Evolutionary conservation across 2,113 vertebrate genomes (phyloP).

Genomic region (Gavia stellata): DNA sequence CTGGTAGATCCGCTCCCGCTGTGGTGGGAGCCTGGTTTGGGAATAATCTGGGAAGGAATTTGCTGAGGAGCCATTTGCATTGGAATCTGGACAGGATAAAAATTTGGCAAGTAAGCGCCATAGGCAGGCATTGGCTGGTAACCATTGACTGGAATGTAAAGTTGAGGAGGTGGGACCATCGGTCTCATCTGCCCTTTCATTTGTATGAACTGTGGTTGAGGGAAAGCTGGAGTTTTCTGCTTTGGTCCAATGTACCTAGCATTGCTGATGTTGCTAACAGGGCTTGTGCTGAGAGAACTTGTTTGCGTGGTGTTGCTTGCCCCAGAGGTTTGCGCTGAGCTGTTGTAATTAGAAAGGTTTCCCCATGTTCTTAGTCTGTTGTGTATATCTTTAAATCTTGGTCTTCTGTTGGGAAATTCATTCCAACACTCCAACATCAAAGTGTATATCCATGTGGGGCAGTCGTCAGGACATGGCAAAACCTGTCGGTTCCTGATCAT

Average conservation of each 20-base stretch:
- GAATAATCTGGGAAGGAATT: constrained; percentile 81
- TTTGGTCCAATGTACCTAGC: constrained; percentile 88
- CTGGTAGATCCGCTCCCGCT: constrained; percentile 96
- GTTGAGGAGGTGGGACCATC: constrained; percentile 86
- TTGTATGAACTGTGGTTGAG: constrained; percentile 88
- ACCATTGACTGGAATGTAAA: constrained; percentile 95
- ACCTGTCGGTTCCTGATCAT: constrained; percentile 90
- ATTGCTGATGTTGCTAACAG: constrained; percentile 90
- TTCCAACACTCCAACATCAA: constrained; percentile 97
- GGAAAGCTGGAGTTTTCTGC: constrained; percentile 84
- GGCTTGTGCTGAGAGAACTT: constrained; percentile 95
- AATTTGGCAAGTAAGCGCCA: constrained; percentile 92
- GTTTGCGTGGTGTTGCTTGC: constrained; percentile 95
- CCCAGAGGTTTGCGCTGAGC: constrained; percentile 90
- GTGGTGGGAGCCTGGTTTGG: constrained; percentile 91
- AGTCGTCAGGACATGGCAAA: constrained; percentile 91
- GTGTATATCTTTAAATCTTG: constrained; percentile 95
- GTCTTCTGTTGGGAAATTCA: constrained; percentile 87
- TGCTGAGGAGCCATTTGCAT: constrained; percentile 91
- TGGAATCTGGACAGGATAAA: constrained; percentile 94
- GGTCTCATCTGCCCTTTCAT: constrained; percentile 91
- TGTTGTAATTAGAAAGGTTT: constrained; percentile 88
- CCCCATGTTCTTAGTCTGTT: constrained; percentile 91
- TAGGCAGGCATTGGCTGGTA: constrained; percentile 91
- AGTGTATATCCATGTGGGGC: constrained; percentile 90